Evolutionary conservation across 1,140 invertebrate species (phyloP).

Genomic region (Apis mellifera): DNA sequence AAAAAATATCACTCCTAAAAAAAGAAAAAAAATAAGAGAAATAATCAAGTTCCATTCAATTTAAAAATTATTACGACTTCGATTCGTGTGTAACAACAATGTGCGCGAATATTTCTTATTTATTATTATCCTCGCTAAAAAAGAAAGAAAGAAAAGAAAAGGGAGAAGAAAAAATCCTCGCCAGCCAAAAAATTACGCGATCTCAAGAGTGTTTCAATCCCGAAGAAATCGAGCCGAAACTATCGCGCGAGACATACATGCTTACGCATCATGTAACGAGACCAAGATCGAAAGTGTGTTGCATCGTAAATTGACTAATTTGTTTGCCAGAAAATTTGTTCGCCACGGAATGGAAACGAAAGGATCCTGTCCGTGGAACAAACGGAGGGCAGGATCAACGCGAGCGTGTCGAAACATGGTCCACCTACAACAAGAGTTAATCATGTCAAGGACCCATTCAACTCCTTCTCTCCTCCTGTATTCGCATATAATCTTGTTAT

Average conservation of each 20-base stretch:
- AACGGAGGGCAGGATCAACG: slow-evolving; percentile 30
- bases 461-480: slow-evolving; percentile 40
- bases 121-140: no score
- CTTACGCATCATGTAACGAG: not conserved
- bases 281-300: not conserved
- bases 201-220: not conserved
- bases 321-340: not conserved
- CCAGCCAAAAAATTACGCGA: not conserved
- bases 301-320: not conserved
- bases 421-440: slow-evolving; percentile 66
- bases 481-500: slow-evolving; percentile 39
- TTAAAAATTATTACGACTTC: no score
- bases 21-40: no score
- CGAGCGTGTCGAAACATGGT: slow-evolving; percentile 59
- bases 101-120: no score
- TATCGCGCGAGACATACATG: not conserved
- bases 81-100: no score
- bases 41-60: no score
- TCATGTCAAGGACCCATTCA: slow-evolving; percentile 63
- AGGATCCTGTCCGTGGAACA: slow-evolving; percentile 27
- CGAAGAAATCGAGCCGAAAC: not conserved
- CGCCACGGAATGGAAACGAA: slow-evolving; percentile 28
- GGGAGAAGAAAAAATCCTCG: not conserved
- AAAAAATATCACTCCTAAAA: no score
- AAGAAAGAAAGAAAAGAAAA: no score